A percentile compares a stretch with the other conserved stretches of the same genome.
These are phyloP conservation scores for Andricus quercusramuli DNA, from an alignment of 2,888 invertebrate species.

Conservation along the genomic window DNA sequence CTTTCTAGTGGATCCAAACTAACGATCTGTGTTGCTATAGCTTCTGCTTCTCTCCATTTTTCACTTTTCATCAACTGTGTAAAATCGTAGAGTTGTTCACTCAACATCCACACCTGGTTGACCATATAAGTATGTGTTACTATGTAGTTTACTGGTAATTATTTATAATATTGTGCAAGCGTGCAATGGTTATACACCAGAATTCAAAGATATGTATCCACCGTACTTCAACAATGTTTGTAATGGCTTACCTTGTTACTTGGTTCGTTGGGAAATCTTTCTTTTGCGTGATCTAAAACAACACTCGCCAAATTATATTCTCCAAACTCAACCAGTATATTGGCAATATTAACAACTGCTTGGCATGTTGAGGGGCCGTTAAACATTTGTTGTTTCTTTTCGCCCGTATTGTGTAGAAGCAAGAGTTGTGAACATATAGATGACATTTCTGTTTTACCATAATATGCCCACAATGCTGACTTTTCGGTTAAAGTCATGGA, in stretches of 20 bases:
- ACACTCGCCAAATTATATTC: conserved; percentile 81
- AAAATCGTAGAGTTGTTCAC: conserved; percentile 82
- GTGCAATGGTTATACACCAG: too few relatives aligned
- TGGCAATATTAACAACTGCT: conserved; percentile 85
- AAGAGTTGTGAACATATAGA: conserved; percentile 89
- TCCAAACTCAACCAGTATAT: conserved; percentile 81
- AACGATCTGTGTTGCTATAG: conserved; percentile 79
- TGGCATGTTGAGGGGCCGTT: conserved; percentile 86
- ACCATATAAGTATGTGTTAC: not conserved
- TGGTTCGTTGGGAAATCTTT: conserved; percentile 84
- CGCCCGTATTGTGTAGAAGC: conserved; percentile 87
- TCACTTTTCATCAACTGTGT: conserved; percentile 78
- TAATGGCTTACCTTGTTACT: conserved; percentile 69
- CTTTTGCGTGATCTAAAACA: conserved; percentile 83
- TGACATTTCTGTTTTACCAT: conserved; percentile 92
- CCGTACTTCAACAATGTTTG: not conserved
- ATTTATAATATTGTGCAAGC: too few relatives aligned
- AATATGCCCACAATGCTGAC: conserved; percentile 92
- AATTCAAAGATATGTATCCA: too few relatives aligned
- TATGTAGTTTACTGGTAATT: not conserved
- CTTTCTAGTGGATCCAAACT: conserved; percentile 80
- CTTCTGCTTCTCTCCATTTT: conserved; percentile 80
- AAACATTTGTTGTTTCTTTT: conserved; percentile 79
- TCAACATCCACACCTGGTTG: conserved; percentile 85
- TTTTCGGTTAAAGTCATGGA: conserved; percentile 90